Percentiles rank a stretch among this genome's conserved stretches.
These are phyloP conservation scores for Euphonia xanthogaster DNA, from an alignment of 2,797 vertebrate species.

Conservation along the genomic window DNA sequence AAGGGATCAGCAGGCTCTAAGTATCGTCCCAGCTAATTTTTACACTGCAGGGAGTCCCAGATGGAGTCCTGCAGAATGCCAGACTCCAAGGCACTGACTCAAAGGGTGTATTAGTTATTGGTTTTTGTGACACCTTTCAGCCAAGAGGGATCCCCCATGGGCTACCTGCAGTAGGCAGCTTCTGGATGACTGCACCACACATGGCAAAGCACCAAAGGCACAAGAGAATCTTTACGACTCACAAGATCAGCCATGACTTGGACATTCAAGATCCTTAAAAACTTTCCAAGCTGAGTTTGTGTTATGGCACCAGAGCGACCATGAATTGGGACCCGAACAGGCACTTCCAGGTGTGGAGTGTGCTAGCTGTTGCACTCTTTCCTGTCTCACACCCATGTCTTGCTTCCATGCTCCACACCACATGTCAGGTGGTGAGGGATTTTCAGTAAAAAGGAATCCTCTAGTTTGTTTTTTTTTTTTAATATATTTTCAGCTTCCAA, in stretches of 20 bases:
- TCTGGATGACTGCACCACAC: not conserved
- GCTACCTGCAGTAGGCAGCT: not conserved
- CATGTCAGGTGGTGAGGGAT: not conserved
- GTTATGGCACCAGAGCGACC: not conserved
- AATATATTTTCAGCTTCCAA: not conserved
- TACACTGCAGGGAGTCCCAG: not conserved
- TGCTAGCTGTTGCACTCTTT: not conserved
- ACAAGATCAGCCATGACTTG: not conserved
- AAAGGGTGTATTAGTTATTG: not conserved
- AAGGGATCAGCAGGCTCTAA: not conserved
- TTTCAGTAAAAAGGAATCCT: slow-evolving; percentile 25
- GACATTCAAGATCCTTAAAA: not conserved
- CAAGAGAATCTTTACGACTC: not conserved
- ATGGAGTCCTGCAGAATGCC: not conserved
- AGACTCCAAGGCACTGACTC: not conserved
- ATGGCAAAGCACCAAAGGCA: not conserved
- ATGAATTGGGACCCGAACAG: not conserved
- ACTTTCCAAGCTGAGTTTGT: not conserved
- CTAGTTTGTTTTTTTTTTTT: not conserved
- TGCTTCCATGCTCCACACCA: not conserved
- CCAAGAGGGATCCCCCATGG: not conserved
- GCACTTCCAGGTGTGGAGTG: not conserved
- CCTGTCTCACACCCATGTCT: not conserved
- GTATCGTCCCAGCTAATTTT: not conserved
- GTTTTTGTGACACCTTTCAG: not conserved